Evolutionary conservation across 2,113 vertebrate species (phyloP).

Genomic region (Synodontis membranacea): DNA sequence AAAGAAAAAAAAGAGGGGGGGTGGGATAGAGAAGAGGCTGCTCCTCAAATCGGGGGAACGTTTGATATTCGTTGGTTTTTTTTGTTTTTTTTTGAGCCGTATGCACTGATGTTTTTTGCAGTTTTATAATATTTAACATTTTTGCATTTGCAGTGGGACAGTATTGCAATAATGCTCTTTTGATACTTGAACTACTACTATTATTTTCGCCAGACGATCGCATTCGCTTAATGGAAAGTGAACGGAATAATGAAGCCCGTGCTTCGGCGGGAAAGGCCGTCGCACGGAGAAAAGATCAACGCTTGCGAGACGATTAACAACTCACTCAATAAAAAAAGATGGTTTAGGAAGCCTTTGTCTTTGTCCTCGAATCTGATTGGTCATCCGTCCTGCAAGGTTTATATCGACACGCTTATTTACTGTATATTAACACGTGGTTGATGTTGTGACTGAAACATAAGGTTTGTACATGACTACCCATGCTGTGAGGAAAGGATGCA

Average conservation of each 20-base stretch:
- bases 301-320: constrained; percentile 59
- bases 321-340: constrained; percentile 70
- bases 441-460: background rate
- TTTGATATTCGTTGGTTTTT: constrained; percentile 65
- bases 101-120: constrained; percentile 84
- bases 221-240: constrained; percentile 67
- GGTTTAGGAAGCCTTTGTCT: background rate
- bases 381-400: too few relatives aligned
- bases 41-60: constrained; percentile 50
- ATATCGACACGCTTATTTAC: too few relatives aligned
- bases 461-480: background rate
- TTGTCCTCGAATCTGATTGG: background rate
- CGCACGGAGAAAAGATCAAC: background rate
- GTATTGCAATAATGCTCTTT: constrained; percentile 99
- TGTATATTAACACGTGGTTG: background rate
- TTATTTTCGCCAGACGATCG: constrained; percentile 76
- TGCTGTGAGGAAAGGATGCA: background rate
- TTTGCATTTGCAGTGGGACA: constrained; percentile 98
- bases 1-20: background rate
- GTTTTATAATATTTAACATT: constrained; percentile 98
- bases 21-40: constrained; percentile 32
- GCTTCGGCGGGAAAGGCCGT: background rate
- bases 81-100: constrained; percentile 59
- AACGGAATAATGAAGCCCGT: background rate
- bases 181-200: constrained; percentile 94